These are phyloP conservation scores for Serinus canaria DNA, from an alignment of 2,113 vertebrate genomes.

Conservation along the genomic window DNA sequence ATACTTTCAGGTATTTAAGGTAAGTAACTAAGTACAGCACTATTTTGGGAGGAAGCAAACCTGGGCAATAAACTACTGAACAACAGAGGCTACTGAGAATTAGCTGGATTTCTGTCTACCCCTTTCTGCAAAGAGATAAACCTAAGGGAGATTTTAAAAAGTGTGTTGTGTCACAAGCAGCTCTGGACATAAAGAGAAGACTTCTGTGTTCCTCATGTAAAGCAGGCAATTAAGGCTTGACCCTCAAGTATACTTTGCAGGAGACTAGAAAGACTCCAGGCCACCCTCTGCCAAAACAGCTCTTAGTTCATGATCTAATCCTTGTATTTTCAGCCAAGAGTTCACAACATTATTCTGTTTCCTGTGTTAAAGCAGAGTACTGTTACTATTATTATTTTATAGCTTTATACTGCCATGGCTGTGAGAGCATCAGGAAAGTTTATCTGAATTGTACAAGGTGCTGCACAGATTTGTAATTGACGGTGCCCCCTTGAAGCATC, in stretches of 20 bases:
- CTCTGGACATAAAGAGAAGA: background rate
- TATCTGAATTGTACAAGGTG: background rate
- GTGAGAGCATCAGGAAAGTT: background rate
- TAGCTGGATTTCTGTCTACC: background rate
- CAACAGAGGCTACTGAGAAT: background rate
- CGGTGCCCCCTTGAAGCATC: background rate
- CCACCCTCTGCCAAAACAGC: background rate
- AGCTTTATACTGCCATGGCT: background rate
- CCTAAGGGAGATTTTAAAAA: background rate
- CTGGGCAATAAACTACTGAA: background rate
- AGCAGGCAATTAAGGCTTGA: background rate
- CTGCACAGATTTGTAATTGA: background rate
- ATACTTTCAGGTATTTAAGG: background rate
- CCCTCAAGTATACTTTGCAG: background rate
- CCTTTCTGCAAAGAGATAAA: background rate
- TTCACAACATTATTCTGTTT: background rate
- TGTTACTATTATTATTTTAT: background rate
- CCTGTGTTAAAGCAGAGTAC: background rate
- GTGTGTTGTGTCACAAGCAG: background rate
- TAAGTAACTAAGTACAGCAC: background rate
- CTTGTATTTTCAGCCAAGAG: background rate
- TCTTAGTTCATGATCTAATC: background rate
- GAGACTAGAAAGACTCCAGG: background rate
- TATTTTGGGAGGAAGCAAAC: background rate
- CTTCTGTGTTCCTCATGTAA: background rate